Base-by-base conservation (phyloP, 1,140 invertebrate species). In the Choristoneura fumiferana region DNA sequence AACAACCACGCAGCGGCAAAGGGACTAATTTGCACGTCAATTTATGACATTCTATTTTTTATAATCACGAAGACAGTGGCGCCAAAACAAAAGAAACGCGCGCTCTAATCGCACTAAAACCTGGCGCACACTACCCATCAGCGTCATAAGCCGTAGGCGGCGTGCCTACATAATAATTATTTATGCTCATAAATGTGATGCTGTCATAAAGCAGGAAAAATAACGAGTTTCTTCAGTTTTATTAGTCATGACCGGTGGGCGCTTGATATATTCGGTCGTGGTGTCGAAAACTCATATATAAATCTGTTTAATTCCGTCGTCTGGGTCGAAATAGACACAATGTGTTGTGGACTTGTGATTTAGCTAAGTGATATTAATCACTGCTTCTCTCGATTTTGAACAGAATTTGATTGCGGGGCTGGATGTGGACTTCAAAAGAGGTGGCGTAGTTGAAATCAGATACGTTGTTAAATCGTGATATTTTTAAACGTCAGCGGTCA, bases 161-260 rank as follows among this genome's bases (percentile, higher is more conserved):
- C 36, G 22, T 29, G 22, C 22, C 22, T 29, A 29, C 36, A 60
- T 62, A 60, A 60, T 39, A 69, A 73, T 73, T 69, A 76, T 73
- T 76, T 69, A 76, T 57, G 66, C 63, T 58, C 58, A 57, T 67
- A 69, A 69, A 67, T 60, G 57, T 57, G 63, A 54, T 53, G 45
- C 58, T 76, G 70, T 76, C 73, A 76, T 76, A 76, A 76, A 76
- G 61, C 65, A 67, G 62, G 69, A 74, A 72, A 72, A 77, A 71
- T 77, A 67, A 71, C 65, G 58, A 58, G 61, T 68, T 66, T 66
- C 64, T 71, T 58, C 63, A 69, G 61, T 66, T 71, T 67, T 69
- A 68, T 71, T 62, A 69, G 15, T 52, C 49, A 71, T 74, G 68
- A 66, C 70, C 65, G 69, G 57, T 54, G 35, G 56, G 49, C 58